Conservation (phyloP, 2,888 invertebrate genomes). For the Ectemnius continuus region DNA sequence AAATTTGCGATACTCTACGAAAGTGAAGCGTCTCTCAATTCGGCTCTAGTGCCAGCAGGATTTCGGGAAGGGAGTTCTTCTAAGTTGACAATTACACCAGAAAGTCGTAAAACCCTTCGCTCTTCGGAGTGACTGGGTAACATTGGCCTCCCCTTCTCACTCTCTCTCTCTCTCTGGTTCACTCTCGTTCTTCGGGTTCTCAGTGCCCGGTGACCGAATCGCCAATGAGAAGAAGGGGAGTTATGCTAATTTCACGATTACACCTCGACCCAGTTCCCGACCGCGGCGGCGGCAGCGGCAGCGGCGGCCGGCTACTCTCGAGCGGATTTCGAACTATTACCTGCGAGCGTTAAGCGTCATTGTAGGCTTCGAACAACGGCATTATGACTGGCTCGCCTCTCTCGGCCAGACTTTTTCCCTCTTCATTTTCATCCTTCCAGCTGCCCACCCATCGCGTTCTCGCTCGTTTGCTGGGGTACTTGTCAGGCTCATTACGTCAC, state of each 20-base stretch:
- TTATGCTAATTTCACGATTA: slow-evolving; percentile 71
- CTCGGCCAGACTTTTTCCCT: slow-evolving; percentile 24
- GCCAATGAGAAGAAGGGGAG: slow-evolving; percentile 46
- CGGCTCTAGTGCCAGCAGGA: not conserved
- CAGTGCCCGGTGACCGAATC: slow-evolving; percentile 44
- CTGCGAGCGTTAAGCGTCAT: slow-evolving; percentile 46
- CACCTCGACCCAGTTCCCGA: slow-evolving; percentile 65
- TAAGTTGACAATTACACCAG: slow-evolving; percentile 36
- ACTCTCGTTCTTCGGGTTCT: slow-evolving; percentile 19
- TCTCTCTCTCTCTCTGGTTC: slow-evolving; percentile 10
- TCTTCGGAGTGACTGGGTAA: slow-evolving; percentile 24
- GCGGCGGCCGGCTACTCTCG: slow-evolving; percentile 50
- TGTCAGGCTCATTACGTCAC: slow-evolving; percentile 61
- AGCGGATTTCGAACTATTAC: slow-evolving; percentile 57
- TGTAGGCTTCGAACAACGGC: slow-evolving; percentile 45
- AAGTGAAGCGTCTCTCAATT: slow-evolving; percentile 13
- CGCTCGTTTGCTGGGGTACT: slow-evolving; percentile 27
- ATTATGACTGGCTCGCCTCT: slow-evolving; percentile 45
- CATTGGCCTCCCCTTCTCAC: not conserved
- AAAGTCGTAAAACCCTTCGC: slow-evolving; percentile 39
- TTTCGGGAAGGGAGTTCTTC: not conserved
- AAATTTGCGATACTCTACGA: slow-evolving; percentile 18
- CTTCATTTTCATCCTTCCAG: slow-evolving; percentile 19
- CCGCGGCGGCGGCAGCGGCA: slow-evolving; percentile 56
- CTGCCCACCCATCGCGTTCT: slow-evolving; percentile 16